Evolutionary conservation across 2,797 vertebrate species (phyloP).

Genomic region (Galago senegalensis): DNA sequence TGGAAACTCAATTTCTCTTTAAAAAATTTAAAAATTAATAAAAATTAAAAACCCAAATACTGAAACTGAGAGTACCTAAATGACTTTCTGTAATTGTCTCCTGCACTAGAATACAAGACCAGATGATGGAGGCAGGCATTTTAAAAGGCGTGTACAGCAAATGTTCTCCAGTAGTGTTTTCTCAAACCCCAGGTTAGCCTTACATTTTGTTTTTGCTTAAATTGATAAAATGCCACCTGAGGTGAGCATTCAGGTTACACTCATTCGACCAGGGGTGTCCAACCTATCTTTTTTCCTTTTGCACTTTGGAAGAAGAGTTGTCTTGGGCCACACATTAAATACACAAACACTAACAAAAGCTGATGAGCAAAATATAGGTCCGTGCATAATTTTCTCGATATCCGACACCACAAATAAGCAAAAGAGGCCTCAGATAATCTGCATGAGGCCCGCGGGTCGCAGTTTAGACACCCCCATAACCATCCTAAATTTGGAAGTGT

Average conservation of each 20-base stretch:
- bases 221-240: background rate
- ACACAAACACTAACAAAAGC: too few relatives aligned
- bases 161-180: background rate
- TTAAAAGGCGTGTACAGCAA: background rate
- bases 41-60: background rate
- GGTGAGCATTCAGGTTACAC: background rate
- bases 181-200: background rate
- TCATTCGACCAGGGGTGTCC: background rate
- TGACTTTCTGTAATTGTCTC: background rate
- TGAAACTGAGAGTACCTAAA: background rate
- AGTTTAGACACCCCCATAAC: background rate
- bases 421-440: too few relatives aligned
- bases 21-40: background rate
- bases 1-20: background rate
- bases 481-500: background rate
- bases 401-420: too few relatives aligned
- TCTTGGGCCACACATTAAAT: too few relatives aligned
- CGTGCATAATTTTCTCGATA: too few relatives aligned
- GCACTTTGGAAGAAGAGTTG: too few relatives aligned
- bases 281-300: too few relatives aligned
- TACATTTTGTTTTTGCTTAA: background rate
- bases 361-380: too few relatives aligned
- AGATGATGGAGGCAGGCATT: background rate
- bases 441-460: too few relatives aligned
- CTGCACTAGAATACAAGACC: background rate